Base-by-base conservation (phyloP, 2,888 invertebrate species). In the Drosophila mayaguana region DNA sequence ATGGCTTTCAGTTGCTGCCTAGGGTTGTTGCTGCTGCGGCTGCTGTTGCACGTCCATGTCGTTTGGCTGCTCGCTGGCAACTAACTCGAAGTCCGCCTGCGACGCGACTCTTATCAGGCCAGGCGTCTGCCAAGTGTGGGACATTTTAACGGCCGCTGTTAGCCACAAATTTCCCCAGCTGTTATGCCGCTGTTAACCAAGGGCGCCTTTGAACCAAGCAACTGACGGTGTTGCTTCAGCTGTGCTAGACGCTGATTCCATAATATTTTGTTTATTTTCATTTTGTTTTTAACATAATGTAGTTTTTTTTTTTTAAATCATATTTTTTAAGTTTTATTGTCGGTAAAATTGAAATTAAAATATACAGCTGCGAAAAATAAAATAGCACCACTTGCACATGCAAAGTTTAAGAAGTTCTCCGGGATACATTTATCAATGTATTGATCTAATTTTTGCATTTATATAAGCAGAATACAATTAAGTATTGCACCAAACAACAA, bases 1-100 rank as follows among this genome's bases (percentile, higher is more conserved):
- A 32, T 32, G 32, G 45, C 45, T 25, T 16, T 16, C 4, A 16
- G 50, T 20, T 46, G 63, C 11, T 71, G 42, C 16, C 14, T 45
- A 22, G 2, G 20, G 45, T 6, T 61, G 46, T 25, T 67, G 59
- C 34, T 67, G 59, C 34, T 80, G 43, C 3, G 46, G 20, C 18
- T 62, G 51, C 46, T 59, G 28, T 9, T 46, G 59, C 75, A 74
- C 71, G 54, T 72, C 81, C 78, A 64, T 75, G 57, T 63, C 63
- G 62, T 63, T 70, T 40, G 74, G 77, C 68, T 84, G 79, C 80
- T 79, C 78, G 70, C 71, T 75, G 73, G 81, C 77, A 80, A 89
- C 88, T 89, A 81, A 69, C 63, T 74, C 14, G n/a, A 66, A n/a
- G 45, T 38, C 32, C 22, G 67, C n/a, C 51, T 20, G 50, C 5